These are phyloP conservation scores for Drosophila chauvacae DNA, from an alignment of 1,140 invertebrate genomes.

Conservation along the genomic window DNA sequence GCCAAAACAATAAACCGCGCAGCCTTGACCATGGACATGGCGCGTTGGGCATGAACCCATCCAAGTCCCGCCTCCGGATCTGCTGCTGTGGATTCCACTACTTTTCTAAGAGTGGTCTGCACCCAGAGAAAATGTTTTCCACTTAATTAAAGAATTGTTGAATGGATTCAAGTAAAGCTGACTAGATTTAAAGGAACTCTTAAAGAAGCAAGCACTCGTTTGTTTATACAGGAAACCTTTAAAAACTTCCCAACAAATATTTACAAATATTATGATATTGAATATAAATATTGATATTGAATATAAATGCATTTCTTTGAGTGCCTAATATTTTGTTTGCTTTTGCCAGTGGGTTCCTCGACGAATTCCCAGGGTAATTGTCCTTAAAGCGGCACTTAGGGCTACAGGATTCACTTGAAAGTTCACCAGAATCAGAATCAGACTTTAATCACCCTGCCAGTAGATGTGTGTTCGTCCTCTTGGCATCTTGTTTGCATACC, in stretches of 20 bases:
- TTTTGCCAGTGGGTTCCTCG: slow-evolving; percentile 8
- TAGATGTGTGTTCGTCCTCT: slow-evolving; percentile 11
- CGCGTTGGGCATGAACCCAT: slow-evolving; percentile 47
- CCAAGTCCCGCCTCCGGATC: slow-evolving; percentile 28
- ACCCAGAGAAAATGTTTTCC: neutral
- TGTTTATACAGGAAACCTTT: neutral
- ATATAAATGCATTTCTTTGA: neutral
- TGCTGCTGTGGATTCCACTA: neutral
- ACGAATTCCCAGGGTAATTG: slow-evolving; percentile 24
- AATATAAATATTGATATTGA: neutral
- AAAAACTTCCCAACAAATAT: neutral
- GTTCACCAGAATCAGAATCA: slow-evolving; percentile 15
- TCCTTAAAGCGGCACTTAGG: slow-evolving; percentile 39
- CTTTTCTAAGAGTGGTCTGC: slow-evolving; percentile 12
- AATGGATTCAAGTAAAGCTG: neutral
- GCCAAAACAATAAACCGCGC: slow-evolving; percentile 67
- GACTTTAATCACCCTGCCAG: slow-evolving; percentile 34
- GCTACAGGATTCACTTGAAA: slow-evolving; percentile 29
- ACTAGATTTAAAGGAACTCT: neutral
- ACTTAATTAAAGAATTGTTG: neutral
- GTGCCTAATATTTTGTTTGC: slow-evolving; percentile 35
- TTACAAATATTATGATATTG: neutral
- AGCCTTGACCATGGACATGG: slow-evolving; percentile 72
- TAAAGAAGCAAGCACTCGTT: neutral
- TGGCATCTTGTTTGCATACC: slow-evolving; percentile 35